Evolutionary conservation across 2,113 vertebrate genomes (phyloP).

Genomic region (Chaetorhynchus papuensis): DNA sequence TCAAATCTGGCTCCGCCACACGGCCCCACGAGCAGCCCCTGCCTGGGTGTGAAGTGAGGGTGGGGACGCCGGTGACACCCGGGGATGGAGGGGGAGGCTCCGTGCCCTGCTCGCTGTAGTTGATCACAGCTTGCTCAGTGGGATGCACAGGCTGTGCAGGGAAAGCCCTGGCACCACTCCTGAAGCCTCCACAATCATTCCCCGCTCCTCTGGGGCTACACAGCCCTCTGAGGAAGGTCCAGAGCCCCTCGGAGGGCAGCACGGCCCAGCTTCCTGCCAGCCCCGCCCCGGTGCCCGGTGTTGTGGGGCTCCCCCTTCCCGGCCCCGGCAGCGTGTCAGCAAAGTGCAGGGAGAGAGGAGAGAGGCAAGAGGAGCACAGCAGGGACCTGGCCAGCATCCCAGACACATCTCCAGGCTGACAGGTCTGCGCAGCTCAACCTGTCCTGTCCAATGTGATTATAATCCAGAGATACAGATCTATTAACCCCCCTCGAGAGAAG

Average conservation of each 20-base stretch:
- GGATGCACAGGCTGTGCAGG: background rate
- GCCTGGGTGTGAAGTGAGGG: rapidly evolving
- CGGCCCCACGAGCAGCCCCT: rapidly evolving
- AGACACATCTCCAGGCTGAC: conserved; percentile 36
- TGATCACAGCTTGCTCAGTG: background rate
- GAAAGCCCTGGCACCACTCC: background rate
- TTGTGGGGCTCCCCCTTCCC: background rate
- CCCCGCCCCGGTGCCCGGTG: rapidly evolving
- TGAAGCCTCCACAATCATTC: background rate
- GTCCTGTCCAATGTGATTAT: conserved; percentile 46
- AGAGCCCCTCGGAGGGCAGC: rapidly evolving
- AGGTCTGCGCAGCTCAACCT: background rate
- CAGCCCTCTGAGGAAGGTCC: background rate
- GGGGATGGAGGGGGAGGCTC: background rate
- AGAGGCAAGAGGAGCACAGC: background rate
- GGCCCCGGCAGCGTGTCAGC: background rate
- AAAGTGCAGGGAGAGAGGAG: background rate
- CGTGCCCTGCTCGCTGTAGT: rapidly evolving
- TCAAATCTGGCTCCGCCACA: background rate
- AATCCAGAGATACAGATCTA: conserved; percentile 40
- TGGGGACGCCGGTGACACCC: background rate
- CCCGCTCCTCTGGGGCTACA: background rate
- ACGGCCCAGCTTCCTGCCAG: background rate
- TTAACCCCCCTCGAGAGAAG: background rate
- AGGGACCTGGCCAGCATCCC: conserved; percentile 31